phyloP scores from a whole-genome alignment of 2,888 invertebrate genomes.

The Pheosia gnoma region DNA sequence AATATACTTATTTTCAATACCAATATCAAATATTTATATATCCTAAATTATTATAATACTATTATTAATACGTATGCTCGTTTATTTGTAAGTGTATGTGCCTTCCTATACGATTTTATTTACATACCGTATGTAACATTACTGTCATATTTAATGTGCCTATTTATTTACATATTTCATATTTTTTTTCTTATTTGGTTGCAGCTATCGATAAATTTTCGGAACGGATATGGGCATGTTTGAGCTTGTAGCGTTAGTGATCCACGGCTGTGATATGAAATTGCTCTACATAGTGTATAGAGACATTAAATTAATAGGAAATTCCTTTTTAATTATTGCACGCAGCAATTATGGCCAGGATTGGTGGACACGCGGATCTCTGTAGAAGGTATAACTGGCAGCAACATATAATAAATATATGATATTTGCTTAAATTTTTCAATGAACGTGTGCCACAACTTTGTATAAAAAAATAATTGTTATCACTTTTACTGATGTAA shows the following conservation, averaged over 20 bases:
- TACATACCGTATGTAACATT: neutral
- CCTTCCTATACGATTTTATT: constrained; percentile 12
- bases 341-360: constrained; percentile 84
- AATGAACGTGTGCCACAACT: constrained; percentile 42
- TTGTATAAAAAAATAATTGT: constrained; percentile 21
- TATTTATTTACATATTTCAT: constrained; percentile 42
- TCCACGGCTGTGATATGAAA: constrained; percentile 78
- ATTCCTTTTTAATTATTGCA: constrained; percentile 74
- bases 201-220: constrained; percentile 81
- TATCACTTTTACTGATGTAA: constrained; percentile 18
- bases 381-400: constrained; percentile 86
- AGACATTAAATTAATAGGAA: constrained; percentile 61
- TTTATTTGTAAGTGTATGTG: constrained; percentile 8
- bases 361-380: constrained; percentile 85
- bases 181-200: constrained; percentile 71
- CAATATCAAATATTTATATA: too few relatives aligned
- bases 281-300: constrained; percentile 65
- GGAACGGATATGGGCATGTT: constrained; percentile 83
- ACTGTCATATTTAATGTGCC: constrained; percentile 18
- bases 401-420: constrained; percentile 74
- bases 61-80: neutral
- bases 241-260: constrained; percentile 75
- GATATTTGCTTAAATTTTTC: constrained; percentile 32
- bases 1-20: too few relatives aligned
- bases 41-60: too few relatives aligned